Evolutionary conservation across 2,888 invertebrate genomes (phyloP).

Genomic region (Cerastis leucographa): DNA sequence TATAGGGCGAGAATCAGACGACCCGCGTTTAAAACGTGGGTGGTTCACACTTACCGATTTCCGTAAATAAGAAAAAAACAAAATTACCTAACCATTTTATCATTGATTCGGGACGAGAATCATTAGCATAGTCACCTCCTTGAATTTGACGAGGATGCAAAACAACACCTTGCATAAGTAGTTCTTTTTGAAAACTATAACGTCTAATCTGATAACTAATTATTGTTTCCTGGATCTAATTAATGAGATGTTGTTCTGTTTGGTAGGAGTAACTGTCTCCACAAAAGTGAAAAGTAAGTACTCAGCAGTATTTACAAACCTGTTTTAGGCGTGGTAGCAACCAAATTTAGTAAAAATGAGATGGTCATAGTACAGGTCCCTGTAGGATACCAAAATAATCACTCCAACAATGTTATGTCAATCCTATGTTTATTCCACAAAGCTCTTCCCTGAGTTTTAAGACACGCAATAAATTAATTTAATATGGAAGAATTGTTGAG

Average conservation of each 20-base stretch:
- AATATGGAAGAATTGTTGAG: not conserved
- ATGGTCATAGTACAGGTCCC: conserved; percentile 14
- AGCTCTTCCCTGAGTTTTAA: not conserved
- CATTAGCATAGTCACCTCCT: too few relatives aligned
- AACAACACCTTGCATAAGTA: too few relatives aligned
- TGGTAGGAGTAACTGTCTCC: not conserved
- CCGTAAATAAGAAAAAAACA: too few relatives aligned
- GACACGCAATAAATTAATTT: not conserved
- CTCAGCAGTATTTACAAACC: not conserved
- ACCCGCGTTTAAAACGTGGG: too few relatives aligned
- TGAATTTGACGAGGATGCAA: too few relatives aligned
- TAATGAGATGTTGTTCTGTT: not conserved
- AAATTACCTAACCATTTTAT: too few relatives aligned
- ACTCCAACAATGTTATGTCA: not conserved
- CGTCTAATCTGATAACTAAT: not conserved
- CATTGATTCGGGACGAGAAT: too few relatives aligned
- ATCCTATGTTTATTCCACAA: not conserved
- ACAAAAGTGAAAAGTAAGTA: not conserved
- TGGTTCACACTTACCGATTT: too few relatives aligned
- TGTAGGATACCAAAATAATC: not conserved
- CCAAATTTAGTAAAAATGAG: not conserved
- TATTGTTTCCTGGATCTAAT: not conserved
- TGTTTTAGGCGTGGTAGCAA: too few relatives aligned
- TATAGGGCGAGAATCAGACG: too few relatives aligned
- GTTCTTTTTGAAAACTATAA: not conserved